Evolutionary conservation across 2,888 invertebrate species (phyloP), one percentile per base, ranked within the genome.

Genomic region (Patella depressa): DNA sequence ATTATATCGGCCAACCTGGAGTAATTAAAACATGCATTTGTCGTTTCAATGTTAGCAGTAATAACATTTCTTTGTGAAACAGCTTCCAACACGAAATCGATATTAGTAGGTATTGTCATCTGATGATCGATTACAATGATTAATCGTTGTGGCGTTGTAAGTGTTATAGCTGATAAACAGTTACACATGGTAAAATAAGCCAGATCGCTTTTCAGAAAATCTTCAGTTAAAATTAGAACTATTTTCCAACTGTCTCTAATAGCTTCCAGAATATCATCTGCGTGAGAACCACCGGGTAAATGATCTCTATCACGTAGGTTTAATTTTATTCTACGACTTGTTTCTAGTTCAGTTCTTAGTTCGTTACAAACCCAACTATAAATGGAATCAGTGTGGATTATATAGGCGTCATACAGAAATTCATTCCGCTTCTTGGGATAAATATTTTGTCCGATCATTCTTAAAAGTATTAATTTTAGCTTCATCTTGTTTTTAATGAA

Each of bases 221-320:
- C 65, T 19, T 65, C 19, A 24, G 65, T 65, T 65, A 65, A 65
- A 24, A 65, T 65, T 65, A 65, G 17, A 19, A 65, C 24, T 65
- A 65, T 24, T 65, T 65, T 65, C 65, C 65, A 65, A 14, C 65
- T 65, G 65, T 65, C 24, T 65, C 24, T 65, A 65, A 19, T 11
- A 65, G 19, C 24, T 65, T 65, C 65, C 7, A 24, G 12, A 11
- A 65, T 65, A 24, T 65, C 65, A 24, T 65, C 65, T 65, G 19
- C 65, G 19, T 24, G 19, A 65, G 19, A 65, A 7, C 19, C 11
- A 65, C 65, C 65, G 24, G 24, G 24, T 65, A 65, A 24, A 24
- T 65, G 65, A 65, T 65, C 65, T 24, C 65, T 19, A 24, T 65
- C 19, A 24, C 19, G 65, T 24, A 65, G 11, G 24, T 65, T 24